Base-by-base conservation (phyloP, 2,888 invertebrate species). In the Vanessa cardui region DNA sequence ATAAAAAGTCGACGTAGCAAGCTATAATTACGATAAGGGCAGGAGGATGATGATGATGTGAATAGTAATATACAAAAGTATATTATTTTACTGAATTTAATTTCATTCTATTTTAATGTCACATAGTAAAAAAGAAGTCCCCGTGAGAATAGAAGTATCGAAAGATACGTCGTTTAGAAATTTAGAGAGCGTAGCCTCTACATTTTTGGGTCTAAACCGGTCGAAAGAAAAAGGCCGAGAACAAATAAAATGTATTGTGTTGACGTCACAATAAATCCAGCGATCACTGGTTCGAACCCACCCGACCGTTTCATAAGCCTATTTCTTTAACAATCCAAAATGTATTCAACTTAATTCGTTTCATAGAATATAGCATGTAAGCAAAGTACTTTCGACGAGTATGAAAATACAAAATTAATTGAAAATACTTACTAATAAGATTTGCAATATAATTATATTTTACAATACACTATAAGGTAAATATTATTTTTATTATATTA, bases 171-270 rank as follows among this genome's bases (percentile, higher is more conserved):
- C 12, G 5, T 5, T 15, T 16, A 52, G 21, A 52, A 18, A 18
- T 18, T 47, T 47, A 52, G 52, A 52, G 18, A 52, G 12, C 52
- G 21, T 26, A 15, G 18, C 7, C 20, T 49, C 52, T 21, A 33
- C 56, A 47, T 46, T 50, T 50, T 61, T 15, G 7, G 33, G 31
- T 31, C 46, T 56, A 31, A 31, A 12, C 33, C 33, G 54, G n/a
- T 54, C n/a, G 46, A 46, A 52, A 47, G 39, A 54, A 46, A 46
- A 54, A 31, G 52, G 50, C 31, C 4, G 44, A 66, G n/a, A 56
- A n/a, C 39, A 66, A 58, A 62, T 56, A 58, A 62, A 66, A 62
- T 58, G 21, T 58, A 58, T 66, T 62, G 66, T 66, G n/a, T 46
- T 45, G 45, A 16, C 45, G 46, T 66, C 39, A 66, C 61, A 61